A percentile compares a stretch with the other conserved stretches of the same genome.
Conservation (phyloP, 1,140 invertebrate species). For the Conus ventricosus region DNA sequence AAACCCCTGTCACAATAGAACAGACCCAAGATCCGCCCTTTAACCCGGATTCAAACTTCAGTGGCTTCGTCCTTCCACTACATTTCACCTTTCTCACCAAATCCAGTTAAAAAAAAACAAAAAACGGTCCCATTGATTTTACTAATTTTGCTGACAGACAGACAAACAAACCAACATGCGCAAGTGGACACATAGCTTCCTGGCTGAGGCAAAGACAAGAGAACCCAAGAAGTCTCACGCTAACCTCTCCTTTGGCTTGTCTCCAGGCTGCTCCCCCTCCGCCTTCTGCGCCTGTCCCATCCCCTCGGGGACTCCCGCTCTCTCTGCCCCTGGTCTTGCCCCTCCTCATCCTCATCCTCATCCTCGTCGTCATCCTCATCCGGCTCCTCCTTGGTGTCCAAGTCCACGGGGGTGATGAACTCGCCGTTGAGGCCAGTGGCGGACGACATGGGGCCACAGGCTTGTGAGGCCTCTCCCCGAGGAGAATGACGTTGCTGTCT, state of each 20-base stretch:
- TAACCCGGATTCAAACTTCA: too few species aligned
- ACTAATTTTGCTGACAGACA: too few species aligned
- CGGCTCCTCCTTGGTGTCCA: background rate
- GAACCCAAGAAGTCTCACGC: background rate
- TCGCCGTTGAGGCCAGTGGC: constrained; percentile 33
- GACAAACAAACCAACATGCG: too few species aligned
- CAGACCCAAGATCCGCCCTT: too few species aligned
- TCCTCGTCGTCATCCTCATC: background rate
- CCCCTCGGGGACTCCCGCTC: background rate
- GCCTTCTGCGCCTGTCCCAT: background rate
- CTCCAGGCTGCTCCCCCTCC: background rate
- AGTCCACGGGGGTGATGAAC: constrained; percentile 27
- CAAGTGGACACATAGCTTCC: too few species aligned
- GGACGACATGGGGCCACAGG: constrained; percentile 23
- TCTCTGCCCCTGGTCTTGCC: background rate
- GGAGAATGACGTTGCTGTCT: background rate
- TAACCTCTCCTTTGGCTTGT: background rate
- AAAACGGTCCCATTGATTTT: too few species aligned
- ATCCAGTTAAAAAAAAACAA: too few species aligned
- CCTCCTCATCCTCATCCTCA: background rate
- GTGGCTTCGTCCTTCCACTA: too few species aligned
- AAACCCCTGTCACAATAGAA: too few species aligned
- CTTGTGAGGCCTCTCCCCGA: constrained; percentile 22
- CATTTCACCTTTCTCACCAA: too few species aligned
- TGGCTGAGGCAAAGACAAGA: too few species aligned